These are phyloP conservation scores for Drosophila azteca DNA, from an alignment of 1,140 invertebrate species.

Conservation along the genomic window DNA sequence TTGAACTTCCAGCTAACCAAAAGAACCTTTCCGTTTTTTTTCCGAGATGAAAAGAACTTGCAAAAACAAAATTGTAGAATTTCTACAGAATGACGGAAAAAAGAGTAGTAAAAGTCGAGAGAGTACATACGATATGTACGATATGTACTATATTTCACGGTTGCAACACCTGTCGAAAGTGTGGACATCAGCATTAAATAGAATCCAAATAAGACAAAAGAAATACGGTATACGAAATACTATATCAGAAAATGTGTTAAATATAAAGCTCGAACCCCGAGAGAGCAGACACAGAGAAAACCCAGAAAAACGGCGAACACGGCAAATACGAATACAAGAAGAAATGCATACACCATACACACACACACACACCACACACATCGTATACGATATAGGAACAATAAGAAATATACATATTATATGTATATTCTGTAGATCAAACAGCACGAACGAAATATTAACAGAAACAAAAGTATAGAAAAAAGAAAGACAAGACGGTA, in stretches of 20 bases:
- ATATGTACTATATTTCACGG: slow-evolving; percentile 31
- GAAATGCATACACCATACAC: slow-evolving; percentile 35
- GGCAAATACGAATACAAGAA: slow-evolving; percentile 25
- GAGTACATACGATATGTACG: not conserved
- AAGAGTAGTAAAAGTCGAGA: not conserved
- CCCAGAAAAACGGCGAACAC: slow-evolving; percentile 30
- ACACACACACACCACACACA: slow-evolving; percentile 4
- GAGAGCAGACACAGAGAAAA: slow-evolving; percentile 34
- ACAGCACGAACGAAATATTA: slow-evolving; percentile 38
- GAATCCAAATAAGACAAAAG: slow-evolving; percentile 36
- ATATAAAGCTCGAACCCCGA: slow-evolving; percentile 36
- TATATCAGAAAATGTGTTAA: slow-evolving; percentile 27
- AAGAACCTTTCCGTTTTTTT: slow-evolving; percentile 15
- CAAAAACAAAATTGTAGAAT: not conserved
- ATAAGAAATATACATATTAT: too few species aligned
- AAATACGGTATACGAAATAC: slow-evolving; percentile 7
- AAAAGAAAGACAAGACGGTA: too few species aligned
- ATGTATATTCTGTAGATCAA: slow-evolving; percentile 32
- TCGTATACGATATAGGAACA: too few species aligned
- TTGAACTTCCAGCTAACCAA: slow-evolving; percentile 26
- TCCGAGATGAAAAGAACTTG: not conserved
- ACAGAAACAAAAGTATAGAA: slow-evolving; percentile 24
- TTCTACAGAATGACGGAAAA: too few species aligned
- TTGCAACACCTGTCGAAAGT: slow-evolving; percentile 61
- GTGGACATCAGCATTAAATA: slow-evolving; percentile 61